Evolutionary conservation across 2,797 vertebrate genomes (phyloP).

Genomic region (Chelidonichthys spinosus): DNA sequence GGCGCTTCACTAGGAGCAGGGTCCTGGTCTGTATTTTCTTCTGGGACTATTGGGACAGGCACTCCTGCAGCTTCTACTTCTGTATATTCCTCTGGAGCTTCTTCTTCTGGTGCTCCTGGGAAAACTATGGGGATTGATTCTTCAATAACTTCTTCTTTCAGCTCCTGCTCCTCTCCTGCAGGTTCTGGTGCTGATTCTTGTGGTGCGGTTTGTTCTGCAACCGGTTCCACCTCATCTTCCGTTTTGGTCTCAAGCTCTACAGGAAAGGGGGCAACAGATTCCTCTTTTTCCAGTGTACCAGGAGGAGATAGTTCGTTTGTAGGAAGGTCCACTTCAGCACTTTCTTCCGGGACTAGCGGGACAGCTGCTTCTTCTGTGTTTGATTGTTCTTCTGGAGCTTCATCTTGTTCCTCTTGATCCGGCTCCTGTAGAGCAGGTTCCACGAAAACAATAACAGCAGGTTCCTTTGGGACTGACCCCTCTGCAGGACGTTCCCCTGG

Average conservation of each 20-base stretch:
- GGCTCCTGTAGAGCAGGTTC: slow-evolving; percentile 2
- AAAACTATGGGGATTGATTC: slow-evolving; percentile 5
- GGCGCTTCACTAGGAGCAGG: background rate
- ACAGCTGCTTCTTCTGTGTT: background rate
- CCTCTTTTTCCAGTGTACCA: slow-evolving; percentile 12
- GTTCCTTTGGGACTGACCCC: slow-evolving; percentile 2
- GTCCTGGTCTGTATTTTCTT: background rate
- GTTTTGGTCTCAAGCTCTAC: background rate
- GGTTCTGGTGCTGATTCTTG: background rate
- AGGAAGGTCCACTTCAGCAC: background rate
- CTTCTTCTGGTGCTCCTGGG: background rate
- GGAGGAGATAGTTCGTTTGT: background rate
- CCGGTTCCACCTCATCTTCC: background rate
- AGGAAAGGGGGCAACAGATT: slow-evolving; percentile 5
- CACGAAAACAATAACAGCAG: background rate
- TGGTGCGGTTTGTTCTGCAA: slow-evolving; percentile 2
- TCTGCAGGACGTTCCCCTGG: slow-evolving; percentile 3
- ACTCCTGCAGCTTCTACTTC: slow-evolving; percentile 6
- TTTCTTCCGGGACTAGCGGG: too few species aligned
- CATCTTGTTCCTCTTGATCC: slow-evolving; percentile 1
- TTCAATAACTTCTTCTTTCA: slow-evolving; percentile 12
- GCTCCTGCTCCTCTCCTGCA: background rate
- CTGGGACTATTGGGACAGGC: background rate
- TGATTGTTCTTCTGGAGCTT: background rate
- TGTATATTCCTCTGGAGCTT: background rate